Base-by-base conservation (phyloP, 2,888 invertebrate genomes). In the Pristionchus fissidentatus region DNA sequence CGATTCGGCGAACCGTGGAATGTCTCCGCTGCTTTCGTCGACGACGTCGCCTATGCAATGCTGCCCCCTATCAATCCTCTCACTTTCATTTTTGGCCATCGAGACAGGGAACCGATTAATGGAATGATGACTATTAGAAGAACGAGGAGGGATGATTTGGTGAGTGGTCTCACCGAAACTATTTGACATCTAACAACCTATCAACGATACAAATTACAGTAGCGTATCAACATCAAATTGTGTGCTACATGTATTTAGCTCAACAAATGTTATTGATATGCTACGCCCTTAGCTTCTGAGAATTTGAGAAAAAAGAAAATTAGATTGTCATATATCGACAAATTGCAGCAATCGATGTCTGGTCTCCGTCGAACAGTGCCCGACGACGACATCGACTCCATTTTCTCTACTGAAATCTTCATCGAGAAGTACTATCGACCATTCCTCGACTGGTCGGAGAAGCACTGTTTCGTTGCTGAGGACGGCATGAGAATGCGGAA, bases 31-130 rank as follows among this genome's bases (percentile, higher is more conserved):
- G 32, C 62, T 0, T 62, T 81, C 62, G 60, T 60, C 43, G 62
- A 81, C 2, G 57, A 81, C 62, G 46, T 81, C 8, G 62, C 62
- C 13, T 81, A 62, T 22, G 38, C 80, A 22, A 81, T 81, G 60
- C 80, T 81, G 3, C 80, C 80, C 29, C 29, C n/a, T 19, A 29
- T 32, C 3, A 38, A 70, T 41, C 70, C 41, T 26, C 70, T n/a
- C n/a, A 26, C 41, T 7, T 22, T 70, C 26, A 41, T 70, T 0
- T 70, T 81, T 22, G 46, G 43, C 19, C 60, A 81, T 46, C 43
- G 46, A 81, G 80, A 57, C 13, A 41, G 10, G 1, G 3, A 55
- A 13, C 35, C 43, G 3, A 79, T 79, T 26, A 38, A n/a, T 35
- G 38, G 38, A 38, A 3, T 79, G 1, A 19, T 57, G 55, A 55